Evolutionary conservation across 2,888 invertebrate species (phyloP).

Genomic region (Drosophila pseudotalamancana): DNA sequence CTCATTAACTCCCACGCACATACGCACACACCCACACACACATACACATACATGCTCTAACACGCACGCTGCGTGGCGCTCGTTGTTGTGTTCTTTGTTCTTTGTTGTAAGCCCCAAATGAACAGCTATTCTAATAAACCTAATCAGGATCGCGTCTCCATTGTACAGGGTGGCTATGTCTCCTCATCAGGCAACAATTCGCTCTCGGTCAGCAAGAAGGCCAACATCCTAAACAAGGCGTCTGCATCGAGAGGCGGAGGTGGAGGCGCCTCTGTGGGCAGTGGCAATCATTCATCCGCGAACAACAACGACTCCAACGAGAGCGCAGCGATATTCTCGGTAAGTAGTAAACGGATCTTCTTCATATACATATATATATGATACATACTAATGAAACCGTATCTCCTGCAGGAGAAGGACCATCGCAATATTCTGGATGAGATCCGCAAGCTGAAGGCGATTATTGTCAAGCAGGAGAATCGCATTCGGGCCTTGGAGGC

Average conservation of each 20-base stretch:
- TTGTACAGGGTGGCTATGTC: constrained; percentile 89
- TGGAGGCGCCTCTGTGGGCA: constrained; percentile 64
- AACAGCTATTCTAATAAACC: constrained; percentile 83
- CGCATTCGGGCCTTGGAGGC: constrained; percentile 84
- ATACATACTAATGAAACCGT: not conserved
- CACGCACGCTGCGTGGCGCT: constrained; percentile 83
- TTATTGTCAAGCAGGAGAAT: constrained; percentile 97
- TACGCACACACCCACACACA: constrained; percentile 5
- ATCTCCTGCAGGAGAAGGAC: constrained; percentile 84
- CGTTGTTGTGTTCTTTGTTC: constrained; percentile 82
- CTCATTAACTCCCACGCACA: constrained; percentile 22
- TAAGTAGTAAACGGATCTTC: no score
- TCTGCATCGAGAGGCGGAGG: constrained; percentile 84
- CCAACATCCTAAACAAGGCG: constrained; percentile 92
- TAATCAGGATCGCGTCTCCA: constrained; percentile 88
- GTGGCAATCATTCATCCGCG: constrained; percentile 63
- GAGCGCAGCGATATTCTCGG: constrained; percentile 80
- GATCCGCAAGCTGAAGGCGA: constrained; percentile 95
- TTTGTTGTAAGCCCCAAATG: constrained; percentile 61
- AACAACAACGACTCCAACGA: constrained; percentile 76
- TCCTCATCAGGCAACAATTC: constrained; percentile 85
- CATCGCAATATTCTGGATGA: constrained; percentile 94
- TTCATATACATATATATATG: constrained; percentile 3
- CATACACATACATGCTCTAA: constrained; percentile 62
- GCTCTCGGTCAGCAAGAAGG: constrained; percentile 90